phyloP scores from a whole-genome alignment of 30 jellyfish, hydroid and myxozoan species.

The Phacellophora camtschatica region DNA sequence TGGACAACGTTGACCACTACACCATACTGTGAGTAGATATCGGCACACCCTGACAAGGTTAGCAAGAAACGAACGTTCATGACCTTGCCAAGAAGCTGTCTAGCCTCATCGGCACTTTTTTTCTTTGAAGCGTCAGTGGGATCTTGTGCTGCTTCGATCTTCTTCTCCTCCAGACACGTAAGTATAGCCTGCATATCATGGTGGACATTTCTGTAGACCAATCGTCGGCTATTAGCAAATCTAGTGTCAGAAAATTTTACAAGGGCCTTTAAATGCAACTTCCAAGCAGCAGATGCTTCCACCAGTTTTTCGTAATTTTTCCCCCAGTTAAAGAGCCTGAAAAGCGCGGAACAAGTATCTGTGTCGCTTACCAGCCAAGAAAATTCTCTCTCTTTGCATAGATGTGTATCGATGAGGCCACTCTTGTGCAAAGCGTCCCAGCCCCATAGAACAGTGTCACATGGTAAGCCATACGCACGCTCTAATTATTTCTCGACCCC shows the following conservation, averaged over 20 bases:
- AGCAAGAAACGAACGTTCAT: conserved; percentile 6
- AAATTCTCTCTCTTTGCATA: neutral
- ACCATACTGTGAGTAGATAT: conserved; percentile 17
- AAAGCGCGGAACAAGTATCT: conserved; percentile 19
- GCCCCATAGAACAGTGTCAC: neutral
- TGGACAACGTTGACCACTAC: neutral
- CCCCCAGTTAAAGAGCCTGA: conserved; percentile 18
- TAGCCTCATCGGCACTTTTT: neutral
- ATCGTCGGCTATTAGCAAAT: neutral
- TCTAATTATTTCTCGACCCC: neutral
- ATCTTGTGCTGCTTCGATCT: conserved; percentile 6
- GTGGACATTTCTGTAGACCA: conserved; percentile 13
- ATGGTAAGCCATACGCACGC: neutral
- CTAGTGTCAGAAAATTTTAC: conserved; percentile 10
- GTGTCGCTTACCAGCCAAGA: neutral
- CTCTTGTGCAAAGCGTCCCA: conserved; percentile 27
- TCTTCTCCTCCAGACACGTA: conserved; percentile 8
- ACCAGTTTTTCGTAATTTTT: conserved; percentile 3
- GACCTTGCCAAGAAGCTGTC: conserved; percentile 15
- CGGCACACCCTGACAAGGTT: conserved; percentile 15
- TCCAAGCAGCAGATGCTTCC: conserved; percentile 6
- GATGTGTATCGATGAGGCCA: conserved; percentile 24
- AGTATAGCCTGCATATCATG: conserved; percentile 19
- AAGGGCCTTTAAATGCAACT: conserved; percentile 5
- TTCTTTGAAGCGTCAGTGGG: neutral